These are phyloP conservation scores for Cottoperca gobio DNA, from an alignment of 2,797 vertebrate genomes.

Conservation along the genomic window DNA sequence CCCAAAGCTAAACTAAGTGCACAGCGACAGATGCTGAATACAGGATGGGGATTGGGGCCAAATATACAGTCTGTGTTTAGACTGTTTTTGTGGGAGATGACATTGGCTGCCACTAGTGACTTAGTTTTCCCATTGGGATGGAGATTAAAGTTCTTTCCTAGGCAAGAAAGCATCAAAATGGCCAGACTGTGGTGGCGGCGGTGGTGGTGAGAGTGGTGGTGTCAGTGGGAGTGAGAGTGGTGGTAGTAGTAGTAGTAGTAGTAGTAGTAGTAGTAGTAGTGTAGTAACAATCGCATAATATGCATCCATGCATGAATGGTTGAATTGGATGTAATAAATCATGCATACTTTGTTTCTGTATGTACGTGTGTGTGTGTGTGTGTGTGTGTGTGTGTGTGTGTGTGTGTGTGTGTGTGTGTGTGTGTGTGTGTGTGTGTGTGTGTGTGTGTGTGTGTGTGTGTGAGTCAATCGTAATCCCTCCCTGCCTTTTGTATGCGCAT, in stretches of 20 bases:
- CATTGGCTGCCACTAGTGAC: constrained; percentile 5
- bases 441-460: not conserved
- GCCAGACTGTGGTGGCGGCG: not conserved
- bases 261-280: not conserved
- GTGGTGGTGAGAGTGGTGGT: not conserved
- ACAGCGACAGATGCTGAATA: constrained; percentile 2
- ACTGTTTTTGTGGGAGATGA: constrained; percentile 20
- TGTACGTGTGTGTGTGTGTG: not conserved
- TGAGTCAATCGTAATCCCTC: not conserved
- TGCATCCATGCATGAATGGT: not conserved
- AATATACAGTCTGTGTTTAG: constrained; percentile 25
- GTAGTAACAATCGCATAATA: constrained; percentile 17
- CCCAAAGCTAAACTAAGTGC: not conserved
- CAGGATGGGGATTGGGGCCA: not conserved
- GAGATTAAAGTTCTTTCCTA: not conserved
- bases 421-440: not conserved
- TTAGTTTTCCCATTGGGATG: not conserved
- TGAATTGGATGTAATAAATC: constrained; percentile 9
- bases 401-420: not conserved
- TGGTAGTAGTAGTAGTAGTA: not conserved
- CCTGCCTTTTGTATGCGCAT: constrained; percentile 29
- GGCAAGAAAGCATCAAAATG: constrained; percentile 1
- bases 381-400: too few relatives aligned
- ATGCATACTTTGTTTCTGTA: not conserved
- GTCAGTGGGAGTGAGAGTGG: not conserved